phyloP scores from a whole-genome alignment of 2,888 invertebrate genomes.

The Thelaira solivaga region DNA sequence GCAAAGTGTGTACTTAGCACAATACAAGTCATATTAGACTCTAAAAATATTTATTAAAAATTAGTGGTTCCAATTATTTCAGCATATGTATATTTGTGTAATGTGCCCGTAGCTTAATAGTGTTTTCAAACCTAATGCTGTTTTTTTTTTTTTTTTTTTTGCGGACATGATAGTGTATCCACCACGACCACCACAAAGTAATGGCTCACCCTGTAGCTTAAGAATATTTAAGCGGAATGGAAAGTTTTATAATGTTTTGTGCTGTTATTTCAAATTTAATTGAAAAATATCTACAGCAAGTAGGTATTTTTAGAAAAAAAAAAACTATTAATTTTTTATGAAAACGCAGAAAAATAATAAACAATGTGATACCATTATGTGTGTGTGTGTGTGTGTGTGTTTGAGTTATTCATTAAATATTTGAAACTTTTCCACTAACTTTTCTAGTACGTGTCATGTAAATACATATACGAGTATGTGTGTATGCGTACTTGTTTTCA shows the following conservation, averaged over 20 bases:
- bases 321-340: neutral
- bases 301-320: conserved; percentile 12
- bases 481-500: neutral
- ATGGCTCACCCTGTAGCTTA: neutral
- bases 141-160: too few species aligned
- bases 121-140: too few species aligned
- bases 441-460: too few species aligned
- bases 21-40: too few species aligned
- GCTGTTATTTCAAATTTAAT: conserved; percentile 8
- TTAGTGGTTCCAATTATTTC: too few species aligned
- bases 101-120: too few species aligned
- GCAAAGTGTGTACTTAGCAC: too few species aligned
- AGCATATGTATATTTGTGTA: too few species aligned
- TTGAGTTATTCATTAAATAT: neutral
- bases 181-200: too few species aligned
- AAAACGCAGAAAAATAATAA: neutral
- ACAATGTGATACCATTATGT: conserved; percentile 8
- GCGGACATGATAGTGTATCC: too few species aligned
- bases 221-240: conserved; percentile 19
- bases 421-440: conserved; percentile 8
- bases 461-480: neutral
- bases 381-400: neutral
- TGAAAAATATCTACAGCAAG: conserved; percentile 29
- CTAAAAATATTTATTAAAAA: too few species aligned
- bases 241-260: conserved; percentile 34